Evolutionary conservation across 1,140 invertebrate genomes (phyloP).

Genomic region (Pararge aegeria): DNA sequence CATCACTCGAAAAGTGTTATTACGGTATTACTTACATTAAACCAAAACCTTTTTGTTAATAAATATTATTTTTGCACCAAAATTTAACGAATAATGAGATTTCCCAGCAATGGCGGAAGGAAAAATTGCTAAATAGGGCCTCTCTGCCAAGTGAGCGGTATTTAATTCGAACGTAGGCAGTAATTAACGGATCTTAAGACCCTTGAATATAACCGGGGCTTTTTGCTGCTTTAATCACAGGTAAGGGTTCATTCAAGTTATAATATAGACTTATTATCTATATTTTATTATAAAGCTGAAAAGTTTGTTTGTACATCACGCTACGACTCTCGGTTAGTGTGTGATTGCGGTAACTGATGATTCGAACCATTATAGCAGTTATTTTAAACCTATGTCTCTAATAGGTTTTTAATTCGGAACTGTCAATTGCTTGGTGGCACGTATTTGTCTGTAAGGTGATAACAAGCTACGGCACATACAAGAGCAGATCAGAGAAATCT

Average conservation of each 20-base stretch:
- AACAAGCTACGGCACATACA: no score
- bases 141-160: conserved; percentile 45
- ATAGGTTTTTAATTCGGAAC: no score
- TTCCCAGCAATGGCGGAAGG: conserved; percentile 3
- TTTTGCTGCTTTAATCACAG: conserved; percentile 18
- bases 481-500: no score
- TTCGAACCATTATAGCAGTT: no score
- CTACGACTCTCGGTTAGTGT: no score
- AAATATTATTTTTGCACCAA: conserved; percentile 1
- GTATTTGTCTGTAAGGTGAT: no score
- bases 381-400: no score
- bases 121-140: conserved; percentile 34
- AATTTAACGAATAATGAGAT: not conserved
- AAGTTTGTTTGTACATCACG: no score
- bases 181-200: conserved; percentile 72
- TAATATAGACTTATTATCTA: not conserved
- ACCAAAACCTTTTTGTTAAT: conserved; percentile 11
- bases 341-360: no score
- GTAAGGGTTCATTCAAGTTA: not conserved
- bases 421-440: no score
- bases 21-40: conserved; percentile 5
- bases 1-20: conserved; percentile 3
- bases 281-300: no score
- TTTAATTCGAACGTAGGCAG: conserved; percentile 68
- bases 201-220: conserved; percentile 56